phyloP scores from a whole-genome alignment of 2,113 vertebrate genomes.

The Semnornis frantzii region DNA sequence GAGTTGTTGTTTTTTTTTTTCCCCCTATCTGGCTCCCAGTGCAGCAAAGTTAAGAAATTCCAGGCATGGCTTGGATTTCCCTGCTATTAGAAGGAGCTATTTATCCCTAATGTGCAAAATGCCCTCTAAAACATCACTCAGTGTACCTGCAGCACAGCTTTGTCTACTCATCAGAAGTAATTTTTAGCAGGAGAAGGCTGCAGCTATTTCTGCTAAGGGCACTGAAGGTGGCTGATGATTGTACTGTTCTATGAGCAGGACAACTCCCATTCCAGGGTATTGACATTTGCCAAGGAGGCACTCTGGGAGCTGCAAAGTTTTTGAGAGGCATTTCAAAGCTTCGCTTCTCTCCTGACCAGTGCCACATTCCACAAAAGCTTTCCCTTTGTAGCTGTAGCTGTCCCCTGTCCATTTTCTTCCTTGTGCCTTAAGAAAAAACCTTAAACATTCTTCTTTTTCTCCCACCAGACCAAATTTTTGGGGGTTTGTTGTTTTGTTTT shows the following conservation, averaged over 20 bases:
- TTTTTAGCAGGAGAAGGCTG: background rate
- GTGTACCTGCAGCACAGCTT: background rate
- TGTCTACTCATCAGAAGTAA: background rate
- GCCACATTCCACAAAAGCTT: background rate
- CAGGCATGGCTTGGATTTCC: background rate
- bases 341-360: background rate
- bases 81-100: background rate
- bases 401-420: background rate
- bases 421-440: background rate
- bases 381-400: background rate
- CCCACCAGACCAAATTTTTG: background rate
- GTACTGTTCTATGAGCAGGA: background rate
- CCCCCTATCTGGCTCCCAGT: background rate
- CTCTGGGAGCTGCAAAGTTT: background rate
- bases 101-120: background rate
- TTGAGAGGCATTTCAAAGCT: background rate
- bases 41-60: background rate
- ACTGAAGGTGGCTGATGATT: background rate
- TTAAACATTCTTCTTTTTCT: background rate
- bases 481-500: no score
- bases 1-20: background rate
- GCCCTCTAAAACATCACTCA: background rate
- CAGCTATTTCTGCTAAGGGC: slow-evolving; percentile 20
- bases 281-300: background rate
- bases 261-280: background rate